These are phyloP conservation scores for mouse (Mus musculus) DNA, from an alignment of 2,113 vertebrate species.

Conservation along the genomic window GRCm39 chr9:94831001-94831500, in stretches of 20 bases:
- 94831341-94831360: slow-evolving; percentile 42
- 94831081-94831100: background rate
- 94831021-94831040: background rate
- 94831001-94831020: background rate
- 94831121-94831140: background rate
- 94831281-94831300: background rate
- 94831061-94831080: background rate
- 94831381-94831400: slow-evolving; percentile 36
- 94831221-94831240: background rate
- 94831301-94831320: slow-evolving; percentile 7
- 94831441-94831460: slow-evolving; percentile 26
- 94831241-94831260: background rate
- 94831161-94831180: background rate
- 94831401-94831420: slow-evolving; percentile 66
- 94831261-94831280: background rate
- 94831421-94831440: slow-evolving; percentile 38
- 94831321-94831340: slow-evolving; percentile 19
- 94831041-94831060: background rate
- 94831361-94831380: slow-evolving; percentile 53
- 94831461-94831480: slow-evolving; percentile 46
- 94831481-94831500: slow-evolving; percentile 54
- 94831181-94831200: background rate
- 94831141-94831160: too few species aligned
- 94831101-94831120: background rate
- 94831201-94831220: background rate